A percentile compares a stretch with the other conserved stretches of the same genome.
Evolutionary conservation across 2,113 vertebrate species (phyloP).

Genomic region (Aphyosemion australe): DNA sequence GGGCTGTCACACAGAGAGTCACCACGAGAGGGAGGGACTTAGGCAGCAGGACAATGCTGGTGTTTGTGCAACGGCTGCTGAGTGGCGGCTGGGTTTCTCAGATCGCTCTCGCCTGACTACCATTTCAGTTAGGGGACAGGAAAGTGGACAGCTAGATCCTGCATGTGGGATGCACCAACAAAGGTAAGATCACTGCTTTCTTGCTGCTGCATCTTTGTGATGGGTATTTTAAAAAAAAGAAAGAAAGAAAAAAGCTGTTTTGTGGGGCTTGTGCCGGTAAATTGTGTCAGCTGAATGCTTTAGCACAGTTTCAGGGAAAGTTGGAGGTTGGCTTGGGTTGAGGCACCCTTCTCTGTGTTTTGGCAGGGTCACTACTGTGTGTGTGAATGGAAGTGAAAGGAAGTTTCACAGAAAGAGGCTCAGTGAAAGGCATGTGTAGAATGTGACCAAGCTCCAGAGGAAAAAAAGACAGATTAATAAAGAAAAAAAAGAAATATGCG

Average conservation of each 20-base stretch:
- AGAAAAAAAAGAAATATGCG: not conserved
- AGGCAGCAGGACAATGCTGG: constrained; percentile 75
- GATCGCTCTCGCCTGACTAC: constrained; percentile 73
- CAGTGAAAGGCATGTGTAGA: constrained; percentile 76
- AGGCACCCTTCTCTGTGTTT: constrained; percentile 69
- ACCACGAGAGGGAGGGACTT: constrained; percentile 79
- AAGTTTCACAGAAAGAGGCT: constrained; percentile 73
- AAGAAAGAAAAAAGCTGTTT: constrained; percentile 1
- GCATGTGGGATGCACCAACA: constrained; percentile 60
- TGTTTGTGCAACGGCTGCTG: constrained; percentile 82
- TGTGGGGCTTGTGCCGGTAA: constrained; percentile 15
- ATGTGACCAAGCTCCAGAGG: constrained; percentile 58
- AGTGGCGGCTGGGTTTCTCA: constrained; percentile 72
- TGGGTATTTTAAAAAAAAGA: not conserved
- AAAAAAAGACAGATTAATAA: not conserved
- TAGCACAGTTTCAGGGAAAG: constrained; percentile 29
- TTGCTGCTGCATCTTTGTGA: constrained; percentile 25
- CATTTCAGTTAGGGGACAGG: constrained; percentile 66
- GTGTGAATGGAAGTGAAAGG: constrained; percentile 76
- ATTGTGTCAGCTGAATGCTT: no score
- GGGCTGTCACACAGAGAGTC: constrained; percentile 70
- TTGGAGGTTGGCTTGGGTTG: constrained; percentile 50
- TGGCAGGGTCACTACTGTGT: constrained; percentile 73
- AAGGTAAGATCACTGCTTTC: constrained; percentile 65
- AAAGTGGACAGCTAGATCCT: constrained; percentile 67